phyloP scores from a whole-genome alignment of 2,888 invertebrate genomes.

The Conops quadrifasciatus region DNA sequence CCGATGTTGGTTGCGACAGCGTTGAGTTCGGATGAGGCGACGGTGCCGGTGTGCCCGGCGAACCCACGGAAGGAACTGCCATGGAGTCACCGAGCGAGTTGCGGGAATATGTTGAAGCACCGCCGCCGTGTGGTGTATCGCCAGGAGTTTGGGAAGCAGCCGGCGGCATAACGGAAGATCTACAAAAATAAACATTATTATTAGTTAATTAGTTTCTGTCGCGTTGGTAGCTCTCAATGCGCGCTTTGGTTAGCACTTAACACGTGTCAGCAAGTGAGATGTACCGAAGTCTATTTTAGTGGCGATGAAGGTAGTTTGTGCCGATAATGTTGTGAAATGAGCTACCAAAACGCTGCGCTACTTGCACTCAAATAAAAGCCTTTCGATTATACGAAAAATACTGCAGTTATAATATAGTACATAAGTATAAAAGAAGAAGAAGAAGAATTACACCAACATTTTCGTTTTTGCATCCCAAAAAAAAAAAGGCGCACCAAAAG shows the following conservation, averaged over 20 bases:
- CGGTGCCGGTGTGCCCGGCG: constrained; percentile 74
- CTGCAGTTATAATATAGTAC: not conserved
- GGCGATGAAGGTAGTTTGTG: constrained; percentile 12
- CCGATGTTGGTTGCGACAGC: constrained; percentile 77
- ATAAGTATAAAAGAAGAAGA: not conserved
- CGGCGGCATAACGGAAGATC: constrained; percentile 26
- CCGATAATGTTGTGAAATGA: constrained; percentile 8
- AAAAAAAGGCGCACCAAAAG: not conserved
- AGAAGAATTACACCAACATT: not conserved
- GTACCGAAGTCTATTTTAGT: constrained; percentile 2
- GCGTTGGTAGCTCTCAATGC: too few species aligned
- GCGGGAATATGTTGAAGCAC: constrained; percentile 74
- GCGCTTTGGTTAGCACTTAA: not conserved
- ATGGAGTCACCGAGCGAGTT: constrained; percentile 66
- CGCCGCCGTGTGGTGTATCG: constrained; percentile 70
- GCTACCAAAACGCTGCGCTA: constrained; percentile 15
- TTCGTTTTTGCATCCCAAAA: not conserved
- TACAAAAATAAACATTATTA: constrained; percentile 14
- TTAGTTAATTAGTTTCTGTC: not conserved
- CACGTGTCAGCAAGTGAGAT: not conserved
- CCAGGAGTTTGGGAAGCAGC: constrained; percentile 50
- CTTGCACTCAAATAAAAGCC: constrained; percentile 8
- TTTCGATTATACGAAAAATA: not conserved
- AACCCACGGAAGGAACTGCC: constrained; percentile 68
- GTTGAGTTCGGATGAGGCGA: constrained; percentile 71